Evolutionary conservation across 1,140 invertebrate genomes (phyloP), one percentile per base, ranked within the genome.

Genomic region (Cephus cinctus): DNA sequence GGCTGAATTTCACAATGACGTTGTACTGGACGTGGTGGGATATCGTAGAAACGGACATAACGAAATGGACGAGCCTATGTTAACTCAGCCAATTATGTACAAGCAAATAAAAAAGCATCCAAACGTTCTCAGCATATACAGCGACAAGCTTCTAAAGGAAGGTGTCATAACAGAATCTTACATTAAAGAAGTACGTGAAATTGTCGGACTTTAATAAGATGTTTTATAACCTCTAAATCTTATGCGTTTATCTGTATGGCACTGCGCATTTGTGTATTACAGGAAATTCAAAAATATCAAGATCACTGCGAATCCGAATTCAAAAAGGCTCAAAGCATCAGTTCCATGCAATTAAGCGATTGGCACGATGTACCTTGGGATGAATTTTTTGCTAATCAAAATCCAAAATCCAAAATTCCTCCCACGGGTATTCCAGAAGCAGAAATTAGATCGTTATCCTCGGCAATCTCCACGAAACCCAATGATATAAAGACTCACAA

Each of bases 21-120:
- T 92, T 15, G 87, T 96, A 5, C 81, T 98, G 44, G 94, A 98
- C 73, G 76, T 96, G 50, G 89, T 90, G 16, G 81, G 89, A 50
- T 97, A 96, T 72, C 82, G 94, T 23, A 81, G 90, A 52, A 86
- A 87, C 67, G 94, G 94, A 0, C 94, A 97, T 78, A 96, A 95
- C 71, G 94, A 97, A 76, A 86, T 90, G 58, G 94, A 97, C 70
- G 93, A 97, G 67, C 94, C 94, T 0, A 93, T 90, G 86, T 90
- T 95, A 67, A 97, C 94, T 11, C 92, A 96, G 63, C 94, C 94
- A 0, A 76, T 94, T 5, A 96, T 96, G 93, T 97, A 97, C 74
- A 88, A 90, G 59, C 86, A 87, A 57, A 95, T 97, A 35, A 80
- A 79, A 34, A 80, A 81, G 21, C 81, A 82, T 40, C 83, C 85